phyloP scores from a whole-genome alignment of 2,888 invertebrate genomes.

The Polymixis lichenea region DNA sequence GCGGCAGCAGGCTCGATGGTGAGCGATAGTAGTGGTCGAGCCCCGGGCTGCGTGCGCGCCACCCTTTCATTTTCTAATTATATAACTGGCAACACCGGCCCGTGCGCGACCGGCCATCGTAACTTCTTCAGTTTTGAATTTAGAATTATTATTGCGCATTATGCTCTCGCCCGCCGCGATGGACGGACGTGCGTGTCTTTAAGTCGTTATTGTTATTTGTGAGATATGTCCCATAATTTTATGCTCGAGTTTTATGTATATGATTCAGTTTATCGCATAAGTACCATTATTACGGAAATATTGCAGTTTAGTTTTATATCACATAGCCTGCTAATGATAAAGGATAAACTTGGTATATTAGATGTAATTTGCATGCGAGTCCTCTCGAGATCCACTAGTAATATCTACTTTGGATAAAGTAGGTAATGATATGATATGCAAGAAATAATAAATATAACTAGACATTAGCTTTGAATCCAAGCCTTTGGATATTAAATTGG shows the following conservation, averaged over 20 bases:
- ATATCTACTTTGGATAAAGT: constrained; percentile 41
- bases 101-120: constrained; percentile 85
- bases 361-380: constrained; percentile 44
- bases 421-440: constrained; percentile 30
- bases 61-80: constrained; percentile 90
- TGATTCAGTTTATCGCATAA: constrained; percentile 55
- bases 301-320: constrained; percentile 50
- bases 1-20: constrained; percentile 80
- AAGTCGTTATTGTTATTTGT: constrained; percentile 74
- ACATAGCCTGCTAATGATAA: constrained; percentile 56
- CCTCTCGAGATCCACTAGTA: constrained; percentile 9
- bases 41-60: constrained; percentile 88
- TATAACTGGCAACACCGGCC: constrained; percentile 88
- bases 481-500: constrained; percentile 42
- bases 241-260: constrained; percentile 54
- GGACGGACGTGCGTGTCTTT: constrained; percentile 78
- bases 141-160: constrained; percentile 83
- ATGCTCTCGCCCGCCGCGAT: constrained; percentile 73
- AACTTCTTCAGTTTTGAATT: constrained; percentile 86
- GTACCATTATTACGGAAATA: constrained; percentile 54
- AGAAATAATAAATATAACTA: constrained; percentile 18
- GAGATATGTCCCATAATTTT: constrained; percentile 71
- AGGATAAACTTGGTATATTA: constrained; percentile 36
- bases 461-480: constrained; percentile 26
- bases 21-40: constrained; percentile 88